Evolutionary conservation across 2,888 invertebrate genomes (phyloP).

Genomic region (Chesias legatella): DNA sequence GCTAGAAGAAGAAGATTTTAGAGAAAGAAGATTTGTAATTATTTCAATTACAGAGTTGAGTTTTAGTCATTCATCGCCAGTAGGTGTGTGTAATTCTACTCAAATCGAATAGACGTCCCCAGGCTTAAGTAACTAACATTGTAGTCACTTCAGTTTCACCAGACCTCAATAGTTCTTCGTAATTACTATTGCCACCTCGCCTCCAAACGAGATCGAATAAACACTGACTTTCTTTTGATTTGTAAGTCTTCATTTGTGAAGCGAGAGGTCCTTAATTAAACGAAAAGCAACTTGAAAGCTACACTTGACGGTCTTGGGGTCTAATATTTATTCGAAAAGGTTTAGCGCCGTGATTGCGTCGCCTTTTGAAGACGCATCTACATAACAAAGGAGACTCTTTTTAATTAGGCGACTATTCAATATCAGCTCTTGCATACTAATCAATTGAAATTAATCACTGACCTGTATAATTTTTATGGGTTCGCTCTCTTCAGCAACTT

Average conservation of each 20-base stretch:
- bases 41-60: no score
- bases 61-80: no score
- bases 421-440: slow-evolving; percentile 59
- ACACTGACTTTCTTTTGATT: slow-evolving; percentile 30
- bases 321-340: slow-evolving; percentile 56
- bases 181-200: no score
- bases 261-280: slow-evolving; percentile 41
- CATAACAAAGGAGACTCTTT: slow-evolving; percentile 68
- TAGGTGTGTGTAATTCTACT: no score
- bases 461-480: slow-evolving; percentile 8
- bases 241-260: slow-evolving; percentile 35
- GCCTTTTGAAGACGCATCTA: slow-evolving; percentile 46
- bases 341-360: slow-evolving; percentile 51
- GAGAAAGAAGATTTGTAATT: no score
- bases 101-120: no score
- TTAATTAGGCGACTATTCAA: slow-evolving; percentile 67
- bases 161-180: no score
- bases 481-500: no score
- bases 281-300: slow-evolving; percentile 38
- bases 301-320: slow-evolving; percentile 28
- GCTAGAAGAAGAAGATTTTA: no score
- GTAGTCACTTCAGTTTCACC: no score
- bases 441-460: slow-evolving; percentile 56
- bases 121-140: no score
- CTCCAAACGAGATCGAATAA: slow-evolving; percentile 3